phyloP scores from a whole-genome alignment of 2,113 vertebrate species.

The Charadrius vociferus region DNA sequence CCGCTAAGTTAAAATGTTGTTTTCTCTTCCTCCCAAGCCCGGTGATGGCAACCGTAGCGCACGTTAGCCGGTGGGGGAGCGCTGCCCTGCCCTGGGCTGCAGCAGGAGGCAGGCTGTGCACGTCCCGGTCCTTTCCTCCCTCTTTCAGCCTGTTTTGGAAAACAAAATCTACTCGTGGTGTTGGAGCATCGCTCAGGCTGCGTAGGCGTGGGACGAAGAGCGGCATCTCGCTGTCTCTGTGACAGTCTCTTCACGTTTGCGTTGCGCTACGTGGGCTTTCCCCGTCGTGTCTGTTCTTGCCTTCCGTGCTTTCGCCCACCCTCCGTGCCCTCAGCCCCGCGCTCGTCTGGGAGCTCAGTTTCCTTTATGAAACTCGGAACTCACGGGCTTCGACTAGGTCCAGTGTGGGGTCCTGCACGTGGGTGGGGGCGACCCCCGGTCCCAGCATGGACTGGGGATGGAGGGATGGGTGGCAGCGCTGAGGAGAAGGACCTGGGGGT shows the following conservation, averaged over 20 bases:
- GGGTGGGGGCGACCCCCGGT: too few relatives aligned
- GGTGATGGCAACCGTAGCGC: background rate
- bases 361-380: background rate
- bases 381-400: too few relatives aligned
- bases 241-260: background rate
- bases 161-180: too few relatives aligned
- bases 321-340: background rate
- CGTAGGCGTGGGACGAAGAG: background rate
- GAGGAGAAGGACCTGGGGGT: too few relatives aligned
- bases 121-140: background rate
- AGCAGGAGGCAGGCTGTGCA: background rate
- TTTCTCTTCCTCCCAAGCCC: background rate
- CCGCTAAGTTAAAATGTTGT: too few relatives aligned
- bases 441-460: too few relatives aligned
- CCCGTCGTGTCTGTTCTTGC: fast-evolving
- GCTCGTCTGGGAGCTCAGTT: background rate
- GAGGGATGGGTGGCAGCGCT: too few relatives aligned
- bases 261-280: background rate
- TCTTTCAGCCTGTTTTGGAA: background rate
- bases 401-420: too few relatives aligned
- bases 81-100: background rate
- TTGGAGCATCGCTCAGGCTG: background rate
- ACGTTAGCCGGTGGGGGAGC: too few relatives aligned
- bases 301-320: background rate
- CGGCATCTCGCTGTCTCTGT: too few relatives aligned